phyloP scores from a whole-genome alignment of 2,797 vertebrate genomes.

The Coreius guichenoti region DNA sequence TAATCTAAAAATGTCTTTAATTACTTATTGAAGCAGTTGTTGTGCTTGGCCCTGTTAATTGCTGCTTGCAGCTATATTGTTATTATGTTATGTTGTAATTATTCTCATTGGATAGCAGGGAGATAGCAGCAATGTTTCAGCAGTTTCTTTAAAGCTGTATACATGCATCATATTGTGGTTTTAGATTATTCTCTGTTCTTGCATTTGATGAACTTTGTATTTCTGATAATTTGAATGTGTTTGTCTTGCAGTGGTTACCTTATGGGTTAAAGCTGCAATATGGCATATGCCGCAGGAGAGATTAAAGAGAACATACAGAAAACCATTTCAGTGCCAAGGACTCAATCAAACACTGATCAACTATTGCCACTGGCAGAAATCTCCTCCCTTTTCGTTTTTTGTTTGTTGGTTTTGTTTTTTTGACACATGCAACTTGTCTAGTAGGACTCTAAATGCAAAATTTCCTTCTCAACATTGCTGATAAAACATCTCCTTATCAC shows the following conservation, averaged over 20 bases:
- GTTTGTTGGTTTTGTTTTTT: background rate
- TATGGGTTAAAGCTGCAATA: constrained; percentile 84
- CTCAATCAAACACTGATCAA: constrained; percentile 13
- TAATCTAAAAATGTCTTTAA: background rate
- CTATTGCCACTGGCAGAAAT: background rate
- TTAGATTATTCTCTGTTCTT: background rate
- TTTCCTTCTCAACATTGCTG: background rate
- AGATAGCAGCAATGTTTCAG: background rate
- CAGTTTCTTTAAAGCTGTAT: constrained; percentile 8
- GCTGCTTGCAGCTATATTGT: background rate
- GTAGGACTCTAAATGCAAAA: background rate
- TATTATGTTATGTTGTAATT: background rate
- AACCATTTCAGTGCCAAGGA: constrained; percentile 46
- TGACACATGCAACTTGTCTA: background rate
- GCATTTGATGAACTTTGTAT: constrained; percentile 23
- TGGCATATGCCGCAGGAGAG: background rate
- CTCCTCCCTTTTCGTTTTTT: background rate
- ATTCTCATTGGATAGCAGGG: too few species aligned
- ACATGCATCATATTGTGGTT: background rate
- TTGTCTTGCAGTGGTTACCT: constrained; percentile 89
- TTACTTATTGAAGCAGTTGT: background rate
- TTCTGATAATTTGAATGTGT: constrained; percentile 11
- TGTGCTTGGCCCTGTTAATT: background rate
- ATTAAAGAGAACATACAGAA: constrained; percentile 12
- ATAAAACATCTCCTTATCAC: background rate